These are phyloP conservation scores for Agapornis canus DNA, from an alignment of 2,797 vertebrate species.

Conservation along the genomic window DNA sequence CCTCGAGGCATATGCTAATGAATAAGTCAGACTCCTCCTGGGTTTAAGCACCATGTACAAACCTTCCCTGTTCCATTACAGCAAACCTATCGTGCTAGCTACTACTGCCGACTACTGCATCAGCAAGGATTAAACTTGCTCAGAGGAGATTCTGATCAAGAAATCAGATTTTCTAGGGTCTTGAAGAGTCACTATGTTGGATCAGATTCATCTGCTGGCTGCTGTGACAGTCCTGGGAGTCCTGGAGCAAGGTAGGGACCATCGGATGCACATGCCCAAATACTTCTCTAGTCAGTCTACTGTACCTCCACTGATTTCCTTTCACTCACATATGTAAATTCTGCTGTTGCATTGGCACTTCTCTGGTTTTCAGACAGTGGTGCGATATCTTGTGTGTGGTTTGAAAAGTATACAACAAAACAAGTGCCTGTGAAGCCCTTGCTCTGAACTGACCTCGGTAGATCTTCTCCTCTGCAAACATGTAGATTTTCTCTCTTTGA, in stretches of 20 bases:
- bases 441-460: neutral
- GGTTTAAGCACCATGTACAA: neutral
- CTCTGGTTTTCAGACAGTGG: neutral
- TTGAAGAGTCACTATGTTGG: slow-evolving; percentile 69
- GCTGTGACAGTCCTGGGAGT: slow-evolving; percentile 80
- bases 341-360: neutral
- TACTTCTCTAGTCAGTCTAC: neutral
- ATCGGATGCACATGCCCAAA: accelerated
- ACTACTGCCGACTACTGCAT: accelerated
- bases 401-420: neutral
- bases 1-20: accelerated
- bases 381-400: neutral
- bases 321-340: neutral
- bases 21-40: neutral
- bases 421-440: neutral
- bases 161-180: neutral
- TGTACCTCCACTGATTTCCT: neutral
- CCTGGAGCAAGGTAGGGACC: slow-evolving; percentile 83
- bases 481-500: neutral
- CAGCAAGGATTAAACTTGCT: neutral
- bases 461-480: neutral
- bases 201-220: slow-evolving; percentile 75
- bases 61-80: neutral
- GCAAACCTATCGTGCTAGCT: neutral
- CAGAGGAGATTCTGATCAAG: neutral